Evolutionary conservation across 2,113 vertebrate genomes (phyloP).

Genomic region (Alosa alosa): DNA sequence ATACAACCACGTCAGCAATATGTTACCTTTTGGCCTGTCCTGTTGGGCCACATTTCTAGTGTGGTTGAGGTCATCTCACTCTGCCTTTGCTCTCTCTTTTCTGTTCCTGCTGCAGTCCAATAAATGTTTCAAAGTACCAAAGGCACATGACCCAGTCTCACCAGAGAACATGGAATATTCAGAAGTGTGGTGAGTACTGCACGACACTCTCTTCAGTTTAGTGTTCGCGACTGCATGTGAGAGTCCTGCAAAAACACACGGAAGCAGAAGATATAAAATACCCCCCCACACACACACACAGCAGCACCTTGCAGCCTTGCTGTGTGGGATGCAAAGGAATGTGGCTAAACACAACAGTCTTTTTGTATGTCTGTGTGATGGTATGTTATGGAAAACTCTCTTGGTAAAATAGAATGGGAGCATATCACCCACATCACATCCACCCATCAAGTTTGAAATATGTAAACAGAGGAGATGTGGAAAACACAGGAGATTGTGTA

Average conservation of each 20-base stretch:
- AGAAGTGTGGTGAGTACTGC: conserved; percentile 70
- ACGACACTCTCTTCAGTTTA: background rate
- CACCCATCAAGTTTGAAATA: too few species aligned
- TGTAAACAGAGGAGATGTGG: too few species aligned
- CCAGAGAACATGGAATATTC: conserved; percentile 68
- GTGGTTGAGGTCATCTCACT: background rate
- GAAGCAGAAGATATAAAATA: too few species aligned
- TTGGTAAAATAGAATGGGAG: too few species aligned
- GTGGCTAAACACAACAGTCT: too few species aligned
- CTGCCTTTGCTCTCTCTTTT: conserved; percentile 4
- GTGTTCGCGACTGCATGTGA: background rate
- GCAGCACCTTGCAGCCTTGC: too few species aligned
- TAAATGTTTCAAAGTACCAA: conserved; percentile 67
- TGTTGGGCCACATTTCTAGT: background rate
- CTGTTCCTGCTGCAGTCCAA: conserved; percentile 67
- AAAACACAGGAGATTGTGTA: too few species aligned
- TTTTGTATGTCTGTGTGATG: too few species aligned
- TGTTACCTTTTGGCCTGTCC: background rate
- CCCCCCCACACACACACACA: too few species aligned
- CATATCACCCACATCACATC: too few species aligned
- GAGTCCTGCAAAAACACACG: background rate
- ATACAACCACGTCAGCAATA: background rate
- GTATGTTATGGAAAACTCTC: too few species aligned
- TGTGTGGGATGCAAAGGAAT: too few species aligned
- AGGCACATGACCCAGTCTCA: conserved; percentile 58